phyloP scores from a whole-genome alignment of 2,888 invertebrate genomes.

The Vanessa cardui region DNA sequence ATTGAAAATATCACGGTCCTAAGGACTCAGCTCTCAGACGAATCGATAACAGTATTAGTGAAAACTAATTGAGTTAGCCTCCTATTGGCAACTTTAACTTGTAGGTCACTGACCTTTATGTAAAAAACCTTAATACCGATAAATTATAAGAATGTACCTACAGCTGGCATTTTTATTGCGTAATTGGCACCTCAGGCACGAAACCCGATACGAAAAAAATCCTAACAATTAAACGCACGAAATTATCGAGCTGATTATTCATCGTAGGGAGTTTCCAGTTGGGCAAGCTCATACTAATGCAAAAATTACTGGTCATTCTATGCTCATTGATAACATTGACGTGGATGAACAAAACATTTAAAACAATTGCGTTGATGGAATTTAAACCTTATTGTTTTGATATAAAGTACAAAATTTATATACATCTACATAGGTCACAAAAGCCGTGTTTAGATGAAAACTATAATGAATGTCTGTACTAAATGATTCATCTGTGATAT shows the following conservation, averaged over 20 bases:
- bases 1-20: too few species aligned
- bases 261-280: slow-evolving; percentile 6
- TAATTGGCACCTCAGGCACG: too few species aligned
- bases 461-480: slow-evolving; percentile 9
- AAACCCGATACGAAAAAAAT: too few species aligned
- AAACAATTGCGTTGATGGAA: neutral
- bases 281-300: neutral
- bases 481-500: slow-evolving; percentile 22
- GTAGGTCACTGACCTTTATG: too few species aligned
- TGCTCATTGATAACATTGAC: neutral
- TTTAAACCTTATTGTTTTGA: neutral
- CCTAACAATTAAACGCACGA: neutral
- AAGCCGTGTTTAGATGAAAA: slow-evolving; percentile 15
- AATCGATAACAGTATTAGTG: too few species aligned
- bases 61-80: too few species aligned
- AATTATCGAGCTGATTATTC: neutral
- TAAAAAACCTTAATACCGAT: too few species aligned
- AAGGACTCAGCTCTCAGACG: too few species aligned
- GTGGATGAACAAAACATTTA: neutral
- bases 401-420: neutral
- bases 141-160: too few species aligned
- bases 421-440: neutral
- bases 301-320: slow-evolving; percentile 2
- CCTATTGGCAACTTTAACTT: too few species aligned
- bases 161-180: too few species aligned